A percentile compares a stretch with the other conserved stretches of the same genome.
phyloP scores from a whole-genome alignment of 2,797 vertebrate genomes.

The Propithecus perrieri region DNA sequence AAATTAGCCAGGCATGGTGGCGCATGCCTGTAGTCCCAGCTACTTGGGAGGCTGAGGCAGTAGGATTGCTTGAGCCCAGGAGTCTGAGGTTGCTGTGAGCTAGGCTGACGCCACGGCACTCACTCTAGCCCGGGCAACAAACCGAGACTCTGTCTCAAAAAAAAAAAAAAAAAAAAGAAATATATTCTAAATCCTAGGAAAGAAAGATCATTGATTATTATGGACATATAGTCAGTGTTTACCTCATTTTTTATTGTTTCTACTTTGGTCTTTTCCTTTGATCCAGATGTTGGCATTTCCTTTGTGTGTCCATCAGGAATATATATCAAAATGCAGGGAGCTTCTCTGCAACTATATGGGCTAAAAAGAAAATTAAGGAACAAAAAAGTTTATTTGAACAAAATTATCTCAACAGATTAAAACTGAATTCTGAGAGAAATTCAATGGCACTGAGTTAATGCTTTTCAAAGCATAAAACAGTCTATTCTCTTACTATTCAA shows the following conservation, averaged over 20 bases:
- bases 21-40: too few relatives aligned
- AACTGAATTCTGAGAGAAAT: background rate
- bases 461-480: background rate
- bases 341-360: conserved; percentile 96
- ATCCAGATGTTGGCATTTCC: conserved; percentile 98
- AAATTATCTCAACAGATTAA: background rate
- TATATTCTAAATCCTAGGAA: background rate
- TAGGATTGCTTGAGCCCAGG: too few relatives aligned
- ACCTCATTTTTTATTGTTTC: conserved; percentile 88
- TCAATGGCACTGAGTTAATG: background rate
- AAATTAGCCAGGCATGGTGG: too few relatives aligned
- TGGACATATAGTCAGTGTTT: background rate
- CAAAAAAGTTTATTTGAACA: background rate
- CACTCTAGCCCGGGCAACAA: too few relatives aligned
- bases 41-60: too few relatives aligned
- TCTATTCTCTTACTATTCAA: background rate
- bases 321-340: conserved; percentile 95
- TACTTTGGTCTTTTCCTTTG: conserved; percentile 95
- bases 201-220: background rate
- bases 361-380: conserved; percentile 81
- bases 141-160: too few relatives aligned
- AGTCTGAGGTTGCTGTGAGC: too few relatives aligned
- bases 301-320: conserved; percentile 98
- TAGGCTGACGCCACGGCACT: too few relatives aligned
- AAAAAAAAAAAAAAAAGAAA: too few relatives aligned